A percentile compares a stretch with the other conserved stretches of the same genome.
These are phyloP conservation scores for human (Homo sapiens) DNA, from an alignment of 2,113 vertebrate genomes.

Conservation along the genomic window DNA sequence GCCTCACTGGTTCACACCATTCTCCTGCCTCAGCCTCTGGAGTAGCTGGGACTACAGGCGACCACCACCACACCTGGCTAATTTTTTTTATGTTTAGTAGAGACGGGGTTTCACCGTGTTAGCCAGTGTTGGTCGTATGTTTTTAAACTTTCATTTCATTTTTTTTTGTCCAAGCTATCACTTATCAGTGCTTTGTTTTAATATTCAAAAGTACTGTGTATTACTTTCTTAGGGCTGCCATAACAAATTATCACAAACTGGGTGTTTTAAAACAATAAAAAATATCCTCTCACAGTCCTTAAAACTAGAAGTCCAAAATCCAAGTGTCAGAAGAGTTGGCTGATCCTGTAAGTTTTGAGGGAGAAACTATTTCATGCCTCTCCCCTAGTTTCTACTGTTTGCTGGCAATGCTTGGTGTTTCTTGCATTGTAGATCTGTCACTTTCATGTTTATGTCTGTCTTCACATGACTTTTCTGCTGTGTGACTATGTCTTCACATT, in stretches of 20 bases:
- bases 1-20: too few species aligned
- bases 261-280: not conserved
- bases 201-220: not conserved
- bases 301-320: not conserved
- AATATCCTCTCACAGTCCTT: not conserved
- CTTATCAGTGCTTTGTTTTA: not conserved
- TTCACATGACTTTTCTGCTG: not conserved
- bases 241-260: not conserved
- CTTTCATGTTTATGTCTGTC: not conserved
- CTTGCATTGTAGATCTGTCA: not conserved
- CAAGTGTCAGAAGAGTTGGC: not conserved
- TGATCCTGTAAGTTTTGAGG: not conserved
- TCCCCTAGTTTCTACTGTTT: not conserved
- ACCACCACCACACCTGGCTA: too few species aligned
- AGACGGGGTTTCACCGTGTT: too few species aligned
- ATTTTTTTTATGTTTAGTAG: too few species aligned
- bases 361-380: not conserved
- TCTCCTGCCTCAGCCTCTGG: too few species aligned
- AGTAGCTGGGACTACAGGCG: too few species aligned
- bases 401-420: not conserved
- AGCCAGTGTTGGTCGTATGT: not conserved
- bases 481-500: not conserved
- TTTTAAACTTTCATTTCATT: not conserved
- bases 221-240: not conserved
- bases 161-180: not conserved